Percentiles rank a stretch among this genome's conserved stretches.
Conservation (phyloP, 2,888 invertebrate species). For the Coenonympha arcania region DNA sequence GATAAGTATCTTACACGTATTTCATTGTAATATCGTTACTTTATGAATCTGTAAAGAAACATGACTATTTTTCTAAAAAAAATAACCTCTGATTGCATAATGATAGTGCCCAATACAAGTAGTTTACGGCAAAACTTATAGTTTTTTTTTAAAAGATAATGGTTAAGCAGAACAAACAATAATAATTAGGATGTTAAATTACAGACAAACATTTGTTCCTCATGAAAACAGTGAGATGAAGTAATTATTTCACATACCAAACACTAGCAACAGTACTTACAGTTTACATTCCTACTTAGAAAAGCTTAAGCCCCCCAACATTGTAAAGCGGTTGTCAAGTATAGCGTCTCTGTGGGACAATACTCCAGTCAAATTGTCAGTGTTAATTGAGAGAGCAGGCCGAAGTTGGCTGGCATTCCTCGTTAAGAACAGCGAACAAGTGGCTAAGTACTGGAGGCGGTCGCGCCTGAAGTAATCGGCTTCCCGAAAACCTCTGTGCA, state of each 20-base stretch:
- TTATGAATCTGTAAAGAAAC: no score
- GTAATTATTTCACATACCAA: conserved; percentile 20
- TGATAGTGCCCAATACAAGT: no score
- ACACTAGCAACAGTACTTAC: conserved; percentile 18
- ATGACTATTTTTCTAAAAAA: no score
- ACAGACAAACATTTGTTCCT: no score
- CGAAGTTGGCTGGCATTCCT: conserved; percentile 66
- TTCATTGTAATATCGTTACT: no score
- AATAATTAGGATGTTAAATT: no score
- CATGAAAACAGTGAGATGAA: background rate
- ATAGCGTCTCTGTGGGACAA: conserved; percentile 36
- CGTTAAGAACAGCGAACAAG: conserved; percentile 73
- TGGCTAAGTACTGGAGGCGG: conserved; percentile 58
- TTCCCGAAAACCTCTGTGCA: conserved; percentile 41
- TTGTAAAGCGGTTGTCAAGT: conserved; percentile 27
- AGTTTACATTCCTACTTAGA: conserved; percentile 24
- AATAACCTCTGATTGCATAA: no score
- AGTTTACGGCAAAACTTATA: no score
- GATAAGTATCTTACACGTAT: no score
- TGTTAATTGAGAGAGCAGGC: conserved; percentile 69
- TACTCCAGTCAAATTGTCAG: conserved; percentile 64
- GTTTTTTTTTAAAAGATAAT: no score
- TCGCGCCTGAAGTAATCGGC: conserved; percentile 63
- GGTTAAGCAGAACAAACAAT: background rate
- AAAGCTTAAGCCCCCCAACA: conserved; percentile 25